Percentiles rank a stretch among this genome's conserved stretches.
These are phyloP conservation scores for Pseudomyrmex sp. DNA, from an alignment of 1,140 invertebrate genomes.

Conservation along the genomic window DNA sequence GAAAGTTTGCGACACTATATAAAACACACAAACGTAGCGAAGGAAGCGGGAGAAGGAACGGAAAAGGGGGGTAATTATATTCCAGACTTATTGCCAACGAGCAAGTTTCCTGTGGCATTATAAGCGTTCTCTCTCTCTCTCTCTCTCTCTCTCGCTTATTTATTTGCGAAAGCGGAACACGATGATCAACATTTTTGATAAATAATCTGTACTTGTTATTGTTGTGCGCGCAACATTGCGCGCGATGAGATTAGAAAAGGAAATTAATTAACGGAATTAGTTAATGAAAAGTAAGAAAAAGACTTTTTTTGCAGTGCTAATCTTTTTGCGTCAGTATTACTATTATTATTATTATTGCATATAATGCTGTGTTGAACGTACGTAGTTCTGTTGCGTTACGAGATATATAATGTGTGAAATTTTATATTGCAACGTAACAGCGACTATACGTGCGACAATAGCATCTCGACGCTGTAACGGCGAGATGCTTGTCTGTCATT, in stretches of 20 bases:
- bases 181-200: constrained; percentile 43
- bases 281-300: background rate
- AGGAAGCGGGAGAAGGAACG: no score
- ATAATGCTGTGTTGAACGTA: background rate
- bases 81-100: constrained; percentile 33
- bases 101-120: constrained; percentile 22
- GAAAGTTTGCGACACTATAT: constrained; percentile 69
- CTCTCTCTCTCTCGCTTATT: background rate
- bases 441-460: no score
- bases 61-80: constrained; percentile 60
- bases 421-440: background rate
- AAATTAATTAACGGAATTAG: constrained; percentile 15
- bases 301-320: background rate
- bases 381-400: background rate
- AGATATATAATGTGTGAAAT: background rate
- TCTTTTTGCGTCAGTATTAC: background rate
- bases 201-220: background rate
- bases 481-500: background rate
- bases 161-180: constrained; percentile 42
- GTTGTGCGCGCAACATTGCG: background rate
- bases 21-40: constrained; percentile 70
- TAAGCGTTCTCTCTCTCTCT: background rate
- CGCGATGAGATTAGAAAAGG: background rate
- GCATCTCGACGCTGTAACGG: no score
- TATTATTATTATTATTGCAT: constrained; percentile 2